Conservation (phyloP, 2,797 vertebrate genomes). For the Pseudopleuronectes americanus region DNA sequence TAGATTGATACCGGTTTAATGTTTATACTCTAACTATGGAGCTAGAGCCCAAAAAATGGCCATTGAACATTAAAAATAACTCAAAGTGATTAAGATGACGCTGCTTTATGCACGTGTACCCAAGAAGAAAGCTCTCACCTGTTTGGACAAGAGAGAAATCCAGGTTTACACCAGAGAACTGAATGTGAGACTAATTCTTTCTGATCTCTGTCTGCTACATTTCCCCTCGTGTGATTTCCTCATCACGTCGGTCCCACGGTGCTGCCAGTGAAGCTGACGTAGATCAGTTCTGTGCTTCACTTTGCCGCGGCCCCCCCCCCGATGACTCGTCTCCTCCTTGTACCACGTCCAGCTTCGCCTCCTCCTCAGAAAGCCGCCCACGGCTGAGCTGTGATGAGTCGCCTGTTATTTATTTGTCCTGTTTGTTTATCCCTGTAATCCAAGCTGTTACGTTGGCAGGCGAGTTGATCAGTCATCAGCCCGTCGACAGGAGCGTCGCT, state of each 20-base stretch:
- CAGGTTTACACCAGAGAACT: constrained; percentile 9
- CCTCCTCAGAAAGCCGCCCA: constrained; percentile 70
- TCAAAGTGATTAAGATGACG: no score
- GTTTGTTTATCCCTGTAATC: constrained; percentile 67
- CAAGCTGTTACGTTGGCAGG: constrained; percentile 78
- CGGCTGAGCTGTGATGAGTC: constrained; percentile 64
- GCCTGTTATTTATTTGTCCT: constrained; percentile 67
- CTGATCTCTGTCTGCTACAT: constrained; percentile 29
- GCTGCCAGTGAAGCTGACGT: constrained; percentile 44
- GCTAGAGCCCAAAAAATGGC: no score
- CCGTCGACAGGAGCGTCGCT: no score
- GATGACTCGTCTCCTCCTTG: constrained; percentile 50
- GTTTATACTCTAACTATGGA: no score
- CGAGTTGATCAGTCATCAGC: constrained; percentile 48
- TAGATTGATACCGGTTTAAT: no score
- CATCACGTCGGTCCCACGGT: constrained; percentile 50
- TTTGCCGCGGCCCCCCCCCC: constrained; percentile 32
- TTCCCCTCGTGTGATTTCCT: constrained; percentile 38
- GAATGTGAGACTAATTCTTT: constrained; percentile 40
- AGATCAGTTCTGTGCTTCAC: constrained; percentile 51
- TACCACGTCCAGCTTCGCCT: constrained; percentile 48
- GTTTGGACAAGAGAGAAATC: not conserved
- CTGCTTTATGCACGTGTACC: no score
- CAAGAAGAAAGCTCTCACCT: no score
- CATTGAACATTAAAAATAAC: no score